A percentile compares a stretch with the other conserved stretches of the same genome.
Evolutionary conservation across 2,797 vertebrate genomes (phyloP).

Genomic region (Taenioides sp.): DNA sequence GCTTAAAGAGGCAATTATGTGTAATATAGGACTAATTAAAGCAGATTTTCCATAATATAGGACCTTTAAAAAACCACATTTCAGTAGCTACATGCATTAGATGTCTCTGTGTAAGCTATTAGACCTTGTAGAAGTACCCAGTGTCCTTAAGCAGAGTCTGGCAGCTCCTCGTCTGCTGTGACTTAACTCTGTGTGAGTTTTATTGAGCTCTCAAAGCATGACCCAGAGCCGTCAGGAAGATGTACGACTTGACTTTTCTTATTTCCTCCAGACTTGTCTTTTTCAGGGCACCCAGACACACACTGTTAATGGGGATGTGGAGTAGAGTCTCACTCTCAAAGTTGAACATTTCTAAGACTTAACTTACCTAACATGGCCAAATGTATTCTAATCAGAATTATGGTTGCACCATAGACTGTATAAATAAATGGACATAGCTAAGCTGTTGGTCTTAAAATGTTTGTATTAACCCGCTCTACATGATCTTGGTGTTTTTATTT

Average conservation of each 20-base stretch:
- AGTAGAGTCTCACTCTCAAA: conserved; percentile 13
- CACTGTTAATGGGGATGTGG: conserved; percentile 23
- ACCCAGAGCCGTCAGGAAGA: conserved; percentile 42
- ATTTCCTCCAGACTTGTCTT: conserved; percentile 36
- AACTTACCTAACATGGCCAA: background rate
- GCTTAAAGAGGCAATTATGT: too few species aligned
- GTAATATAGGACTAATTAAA: too few species aligned
- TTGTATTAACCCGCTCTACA: too few species aligned
- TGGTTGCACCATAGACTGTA: too few species aligned
- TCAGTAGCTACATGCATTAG: too few species aligned
- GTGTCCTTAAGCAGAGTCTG: conserved; percentile 11
- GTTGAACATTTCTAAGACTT: background rate
- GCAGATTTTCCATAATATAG: too few species aligned
- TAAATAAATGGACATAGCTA: too few species aligned
- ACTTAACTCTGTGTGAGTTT: conserved; percentile 26
- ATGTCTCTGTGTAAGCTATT: too few species aligned
- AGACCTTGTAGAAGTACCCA: background rate
- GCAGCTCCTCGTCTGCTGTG: conserved; percentile 28
- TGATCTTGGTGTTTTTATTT: too few species aligned
- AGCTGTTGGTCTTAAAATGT: too few species aligned
- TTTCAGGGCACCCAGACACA: conserved; percentile 23
- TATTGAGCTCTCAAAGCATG: conserved; percentile 39
- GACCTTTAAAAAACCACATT: too few species aligned
- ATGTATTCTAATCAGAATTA: background rate
- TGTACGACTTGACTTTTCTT: conserved; percentile 38